Percentiles rank a stretch among this genome's conserved stretches.
phyloP scores from a whole-genome alignment of 2,888 invertebrate genomes.

The Thera obeliscata region DNA sequence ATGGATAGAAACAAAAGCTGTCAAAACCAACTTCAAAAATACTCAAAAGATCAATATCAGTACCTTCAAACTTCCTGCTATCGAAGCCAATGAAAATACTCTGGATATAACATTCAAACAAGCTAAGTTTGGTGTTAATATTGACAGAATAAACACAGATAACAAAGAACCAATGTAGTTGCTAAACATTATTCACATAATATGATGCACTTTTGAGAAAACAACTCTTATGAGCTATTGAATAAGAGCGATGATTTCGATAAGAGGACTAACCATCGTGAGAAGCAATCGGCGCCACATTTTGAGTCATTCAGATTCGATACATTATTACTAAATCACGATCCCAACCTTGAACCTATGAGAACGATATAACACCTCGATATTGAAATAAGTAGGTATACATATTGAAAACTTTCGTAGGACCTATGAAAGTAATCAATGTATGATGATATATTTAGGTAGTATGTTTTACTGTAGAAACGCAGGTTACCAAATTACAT shows the following conservation, averaged over 20 bases:
- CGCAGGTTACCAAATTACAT: not conserved
- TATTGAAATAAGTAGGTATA: conserved; percentile 23
- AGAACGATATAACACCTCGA: conserved; percentile 71
- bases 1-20: conserved; percentile 1
- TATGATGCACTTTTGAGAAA: conserved; percentile 47
- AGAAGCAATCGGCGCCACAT: conserved; percentile 69
- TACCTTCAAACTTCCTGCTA: conserved; percentile 34
- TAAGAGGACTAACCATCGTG: conserved; percentile 59
- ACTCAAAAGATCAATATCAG: conserved; percentile 20
- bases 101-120: conserved; percentile 54
- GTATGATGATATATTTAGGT: not conserved
- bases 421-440: not conserved
- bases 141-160: conserved; percentile 71
- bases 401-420: not conserved
- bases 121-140: conserved; percentile 65
- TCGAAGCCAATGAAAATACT: conserved; percentile 33
- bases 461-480: not conserved
- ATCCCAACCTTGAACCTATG: conserved; percentile 77
- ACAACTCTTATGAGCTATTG: conserved; percentile 44
- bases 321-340: conserved; percentile 80
- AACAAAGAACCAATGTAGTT: conserved; percentile 73
- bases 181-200: conserved; percentile 70
- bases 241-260: conserved; percentile 42
- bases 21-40: conserved; percentile 2
- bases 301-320: conserved; percentile 72